These are phyloP conservation scores for Sabatieria punctata DNA, from an alignment of 2,888 invertebrate species.

Conservation along the genomic window DNA sequence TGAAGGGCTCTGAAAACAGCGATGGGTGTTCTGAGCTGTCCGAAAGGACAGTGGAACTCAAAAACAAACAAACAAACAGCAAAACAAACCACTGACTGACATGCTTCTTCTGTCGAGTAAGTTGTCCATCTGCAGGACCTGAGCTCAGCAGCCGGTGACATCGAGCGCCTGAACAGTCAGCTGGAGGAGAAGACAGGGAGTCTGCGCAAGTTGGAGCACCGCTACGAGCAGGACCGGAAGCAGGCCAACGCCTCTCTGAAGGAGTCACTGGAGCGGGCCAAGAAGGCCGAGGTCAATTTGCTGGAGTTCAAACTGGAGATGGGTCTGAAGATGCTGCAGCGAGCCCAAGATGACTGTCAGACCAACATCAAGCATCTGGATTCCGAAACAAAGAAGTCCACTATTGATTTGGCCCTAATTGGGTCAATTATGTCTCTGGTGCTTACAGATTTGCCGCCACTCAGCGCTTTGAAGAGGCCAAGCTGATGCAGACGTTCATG, in stretches of 20 bases:
- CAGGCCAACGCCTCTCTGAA: conserved; percentile 6
- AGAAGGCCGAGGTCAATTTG: conserved; percentile 17
- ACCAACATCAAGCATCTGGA: conserved; percentile 12
- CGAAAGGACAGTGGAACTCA: too few species aligned
- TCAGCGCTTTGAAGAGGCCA: conserved; percentile 5
- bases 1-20: too few species aligned
- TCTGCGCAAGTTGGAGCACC: conserved; percentile 15
- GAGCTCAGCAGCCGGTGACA: conserved; percentile 13
- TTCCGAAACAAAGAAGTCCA: conserved; percentile 5
- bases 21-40: too few species aligned
- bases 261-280: conserved; percentile 18
- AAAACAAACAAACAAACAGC: too few species aligned
- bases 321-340: conserved; percentile 18
- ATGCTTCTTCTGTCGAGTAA: too few species aligned
- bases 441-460: neutral
- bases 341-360: conserved; percentile 20
- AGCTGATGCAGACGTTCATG: conserved; percentile 3
- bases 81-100: too few species aligned
- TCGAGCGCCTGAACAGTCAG: conserved; percentile 15
- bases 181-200: conserved; percentile 17
- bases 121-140: conserved; percentile 14
- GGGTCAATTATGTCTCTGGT: neutral
- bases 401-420: neutral
- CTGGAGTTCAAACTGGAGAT: conserved; percentile 21
- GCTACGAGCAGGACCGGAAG: conserved; percentile 12